Conservation (phyloP, 2,888 invertebrate genomes). For the Pristionchus fissidentatus region DNA sequence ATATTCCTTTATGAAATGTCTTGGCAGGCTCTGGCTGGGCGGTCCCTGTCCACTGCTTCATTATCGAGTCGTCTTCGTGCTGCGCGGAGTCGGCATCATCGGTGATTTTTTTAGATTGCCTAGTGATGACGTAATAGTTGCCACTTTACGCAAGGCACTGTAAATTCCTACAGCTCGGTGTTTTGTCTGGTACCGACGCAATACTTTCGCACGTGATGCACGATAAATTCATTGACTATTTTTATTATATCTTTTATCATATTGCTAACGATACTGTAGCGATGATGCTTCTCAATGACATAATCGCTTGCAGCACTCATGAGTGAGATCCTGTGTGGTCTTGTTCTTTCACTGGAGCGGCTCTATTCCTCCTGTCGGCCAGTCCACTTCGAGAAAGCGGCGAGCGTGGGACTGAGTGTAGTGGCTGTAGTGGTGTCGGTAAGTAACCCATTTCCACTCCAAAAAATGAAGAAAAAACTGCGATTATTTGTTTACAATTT, state of each 20-base stretch:
- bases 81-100: slow-evolving; percentile 12
- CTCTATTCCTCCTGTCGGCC: slow-evolving; percentile 28
- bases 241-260: too few relatives aligned
- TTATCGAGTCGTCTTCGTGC: slow-evolving; percentile 3
- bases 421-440: background rate
- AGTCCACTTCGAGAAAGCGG: background rate
- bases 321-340: slow-evolving; percentile 2
- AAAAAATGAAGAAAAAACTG: too few relatives aligned
- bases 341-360: slow-evolving; percentile 5
- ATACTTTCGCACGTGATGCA: background rate
- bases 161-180: background rate
- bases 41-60: background rate
- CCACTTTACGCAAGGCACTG: background rate
- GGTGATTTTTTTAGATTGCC: background rate
- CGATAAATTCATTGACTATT: background rate
- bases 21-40: slow-evolving; percentile 19
- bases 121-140: background rate
- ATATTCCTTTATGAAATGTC: background rate
- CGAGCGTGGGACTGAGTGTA: background rate
- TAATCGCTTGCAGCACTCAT: slow-evolving; percentile 9
- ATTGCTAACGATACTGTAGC: too few relatives aligned
- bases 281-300: too few relatives aligned
- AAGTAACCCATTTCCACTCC: background rate
- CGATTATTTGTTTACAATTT: too few relatives aligned
- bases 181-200: background rate